Conservation (phyloP, 2,797 vertebrate species). For the Neopelma chrysocephalum region DNA sequence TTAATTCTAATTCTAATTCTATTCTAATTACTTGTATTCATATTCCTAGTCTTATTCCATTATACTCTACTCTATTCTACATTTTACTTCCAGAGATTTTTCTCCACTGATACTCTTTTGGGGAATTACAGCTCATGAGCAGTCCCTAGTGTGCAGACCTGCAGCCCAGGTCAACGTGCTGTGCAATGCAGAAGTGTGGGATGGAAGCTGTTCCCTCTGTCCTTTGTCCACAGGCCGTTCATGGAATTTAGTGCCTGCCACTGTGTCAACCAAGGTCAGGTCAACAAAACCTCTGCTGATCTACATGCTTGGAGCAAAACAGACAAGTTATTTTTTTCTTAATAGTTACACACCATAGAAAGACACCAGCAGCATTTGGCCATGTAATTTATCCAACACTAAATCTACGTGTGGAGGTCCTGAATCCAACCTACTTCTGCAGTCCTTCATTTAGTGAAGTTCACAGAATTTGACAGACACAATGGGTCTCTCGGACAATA, state of each 20-base stretch:
- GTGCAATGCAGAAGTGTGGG: rapidly evolving
- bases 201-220: background rate
- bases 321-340: background rate
- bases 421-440: background rate
- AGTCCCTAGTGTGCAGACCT: background rate
- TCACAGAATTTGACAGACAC: background rate
- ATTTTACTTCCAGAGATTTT: background rate
- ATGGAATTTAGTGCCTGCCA: background rate
- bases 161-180: rapidly evolving
- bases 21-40: background rate
- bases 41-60: background rate
- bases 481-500: background rate
- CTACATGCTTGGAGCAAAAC: rapidly evolving
- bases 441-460: background rate
- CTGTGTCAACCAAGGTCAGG: background rate
- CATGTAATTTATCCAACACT: background rate
- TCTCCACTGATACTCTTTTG: background rate
- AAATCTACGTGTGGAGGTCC: background rate
- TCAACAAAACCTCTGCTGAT: background rate
- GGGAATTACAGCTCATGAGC: background rate
- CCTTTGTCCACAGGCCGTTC: background rate
- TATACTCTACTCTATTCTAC: background rate
- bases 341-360: background rate
- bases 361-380: background rate
- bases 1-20: no score